phyloP scores from a whole-genome alignment of 2,797 vertebrate species.

The Macrochelys suwanniensis region DNA sequence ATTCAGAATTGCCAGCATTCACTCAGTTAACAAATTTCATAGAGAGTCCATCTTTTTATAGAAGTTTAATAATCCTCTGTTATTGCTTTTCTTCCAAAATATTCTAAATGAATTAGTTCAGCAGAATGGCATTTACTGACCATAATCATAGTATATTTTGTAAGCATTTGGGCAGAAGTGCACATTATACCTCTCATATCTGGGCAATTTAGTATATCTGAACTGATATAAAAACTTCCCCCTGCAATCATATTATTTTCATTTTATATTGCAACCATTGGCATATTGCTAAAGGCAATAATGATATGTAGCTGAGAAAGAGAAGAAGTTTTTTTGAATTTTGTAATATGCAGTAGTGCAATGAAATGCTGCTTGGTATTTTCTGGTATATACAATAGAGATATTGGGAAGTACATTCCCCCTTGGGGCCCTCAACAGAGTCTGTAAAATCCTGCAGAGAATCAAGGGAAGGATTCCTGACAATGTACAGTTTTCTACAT shows the following conservation, averaged over 20 bases:
- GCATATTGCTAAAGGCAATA: slow-evolving; percentile 46
- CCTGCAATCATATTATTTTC: not conserved
- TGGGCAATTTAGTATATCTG: not conserved
- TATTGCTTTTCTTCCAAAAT: slow-evolving; percentile 26
- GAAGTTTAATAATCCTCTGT: slow-evolving; percentile 44
- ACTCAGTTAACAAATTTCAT: not conserved
- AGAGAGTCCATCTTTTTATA: not conserved
- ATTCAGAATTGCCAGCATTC: slow-evolving; percentile 24
- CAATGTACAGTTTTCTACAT: not conserved
- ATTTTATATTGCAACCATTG: slow-evolving; percentile 42
- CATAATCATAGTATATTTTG: not conserved
- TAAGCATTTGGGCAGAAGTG: slow-evolving; percentile 21
- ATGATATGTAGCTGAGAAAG: not conserved
- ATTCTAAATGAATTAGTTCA: slow-evolving; percentile 47
- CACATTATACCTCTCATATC: slow-evolving; percentile 10
- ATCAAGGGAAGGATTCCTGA: not conserved
- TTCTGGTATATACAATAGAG: not conserved
- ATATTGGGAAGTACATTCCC: slow-evolving; percentile 18
- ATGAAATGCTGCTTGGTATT: slow-evolving; percentile 45
- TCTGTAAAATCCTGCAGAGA: not conserved
- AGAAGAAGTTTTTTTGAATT: not conserved
- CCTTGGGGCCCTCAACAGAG: not conserved
- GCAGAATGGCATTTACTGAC: slow-evolving; percentile 20
- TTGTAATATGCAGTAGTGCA: slow-evolving; percentile 32
- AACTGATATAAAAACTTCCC: slow-evolving; percentile 24